A percentile compares a stretch with the other conserved stretches of the same genome.
phyloP scores from a whole-genome alignment of 1,140 invertebrate genomes.

The Manduca sexta region DNA sequence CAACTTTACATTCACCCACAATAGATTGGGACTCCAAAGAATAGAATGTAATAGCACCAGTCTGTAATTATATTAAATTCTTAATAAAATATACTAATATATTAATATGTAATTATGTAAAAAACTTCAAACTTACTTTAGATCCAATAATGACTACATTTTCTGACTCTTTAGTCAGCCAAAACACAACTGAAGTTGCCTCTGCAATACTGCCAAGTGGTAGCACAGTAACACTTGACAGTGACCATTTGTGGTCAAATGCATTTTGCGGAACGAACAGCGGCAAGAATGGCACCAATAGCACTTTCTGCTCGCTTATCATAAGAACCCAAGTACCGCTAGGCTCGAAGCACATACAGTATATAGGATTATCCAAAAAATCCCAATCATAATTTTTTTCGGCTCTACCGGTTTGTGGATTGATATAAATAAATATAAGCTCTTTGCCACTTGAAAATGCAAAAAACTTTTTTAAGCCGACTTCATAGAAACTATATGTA shows the following conservation, averaged over 20 bases:
- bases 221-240: conserved; percentile 56
- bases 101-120: too few relatives aligned
- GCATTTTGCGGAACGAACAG: conserved; percentile 51
- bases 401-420: conserved; percentile 43
- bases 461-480: conserved; percentile 58
- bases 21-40: conserved; percentile 52
- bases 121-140: too few relatives aligned
- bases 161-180: conserved; percentile 63
- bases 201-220: conserved; percentile 41
- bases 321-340: conserved; percentile 64
- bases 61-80: conserved; percentile 33
- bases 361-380: conserved; percentile 58
- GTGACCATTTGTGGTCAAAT: conserved; percentile 65
- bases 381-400: conserved; percentile 63
- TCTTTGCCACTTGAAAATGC: conserved; percentile 57
- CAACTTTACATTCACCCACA: conserved; percentile 51
- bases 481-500: conserved; percentile 59
- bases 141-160: conserved; percentile 59
- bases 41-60: conserved; percentile 51
- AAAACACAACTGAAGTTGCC: conserved; percentile 58
- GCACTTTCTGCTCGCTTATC: conserved; percentile 56
- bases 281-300: conserved; percentile 57
- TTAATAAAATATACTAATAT: too few relatives aligned
- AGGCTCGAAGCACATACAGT: conserved; percentile 65
- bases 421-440: conserved; percentile 56